Base-by-base conservation (phyloP, 2,888 invertebrate species). In the Morinoia aosen region DNA sequence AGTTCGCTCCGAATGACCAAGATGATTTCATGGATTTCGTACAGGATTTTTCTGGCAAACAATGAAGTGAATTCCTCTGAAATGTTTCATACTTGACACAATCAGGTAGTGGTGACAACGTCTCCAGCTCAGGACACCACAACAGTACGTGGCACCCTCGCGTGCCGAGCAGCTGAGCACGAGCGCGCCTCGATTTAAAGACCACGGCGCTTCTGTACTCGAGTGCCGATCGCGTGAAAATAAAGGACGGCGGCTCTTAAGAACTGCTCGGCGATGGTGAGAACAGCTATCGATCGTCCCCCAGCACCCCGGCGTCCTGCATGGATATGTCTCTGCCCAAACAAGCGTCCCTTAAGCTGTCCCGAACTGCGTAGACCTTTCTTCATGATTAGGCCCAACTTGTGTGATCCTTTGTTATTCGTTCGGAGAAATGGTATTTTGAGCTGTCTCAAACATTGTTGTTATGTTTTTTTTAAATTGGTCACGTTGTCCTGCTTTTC, bases 251-350 rank as follows among this genome's bases (percentile, higher is more conserved):
- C 76, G 33, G 76, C 76, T 76, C 76, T 76, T 76, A 76, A 76
- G 76, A 76, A 76, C 25, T 33, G 76, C 25, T 76, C 76, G 76
- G 8, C 76, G 33, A 16, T 76, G 76, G 76, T 76, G 76, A 76
- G 76, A 76, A 76, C 76, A 76, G 76, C 76, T 76, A 76, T 76
- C 76, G 76, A 76, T 76, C 76, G 76, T 76, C 76, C 76, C 76
- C 25, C 33, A 76, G 76, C 76, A 33, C 76, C 76, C 2, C 33
- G 76, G 76, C 76, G 76, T 76, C 76, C 76, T 76, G 76, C 76
- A 76, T 76, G 76, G 76, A 76, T 33, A 16, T 76, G 76, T 76
- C 76, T 33, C 76, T 76, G 76, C 76, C 76, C 76, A 76, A 76
- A 76, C 76, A 33, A 33, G 76, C 76, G 76, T 76, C 76, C 76